A percentile compares a stretch with the other conserved stretches of the same genome.
These are phyloP conservation scores for Saguinus midas DNA, from an alignment of 2,113 vertebrate genomes.

Conservation along the genomic window DNA sequence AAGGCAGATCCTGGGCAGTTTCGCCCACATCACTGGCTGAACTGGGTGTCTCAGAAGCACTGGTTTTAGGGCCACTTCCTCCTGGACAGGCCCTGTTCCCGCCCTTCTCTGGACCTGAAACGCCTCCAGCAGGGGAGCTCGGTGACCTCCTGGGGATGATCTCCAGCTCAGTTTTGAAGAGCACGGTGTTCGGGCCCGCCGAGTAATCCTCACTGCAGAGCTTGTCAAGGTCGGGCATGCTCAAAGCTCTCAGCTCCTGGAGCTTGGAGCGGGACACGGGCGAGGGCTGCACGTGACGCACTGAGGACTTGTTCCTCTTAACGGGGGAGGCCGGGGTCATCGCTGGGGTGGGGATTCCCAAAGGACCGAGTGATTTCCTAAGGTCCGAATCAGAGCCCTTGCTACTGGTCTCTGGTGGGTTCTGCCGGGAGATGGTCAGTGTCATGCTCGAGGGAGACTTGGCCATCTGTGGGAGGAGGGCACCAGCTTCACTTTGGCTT, in stretches of 20 bases:
- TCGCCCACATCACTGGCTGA: slow-evolving; percentile 66
- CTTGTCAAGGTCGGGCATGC: slow-evolving; percentile 96
- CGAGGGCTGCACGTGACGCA: slow-evolving; percentile 74
- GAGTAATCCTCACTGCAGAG: slow-evolving; percentile 87
- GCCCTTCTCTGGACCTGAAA: slow-evolving; percentile 25
- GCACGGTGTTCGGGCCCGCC: not conserved
- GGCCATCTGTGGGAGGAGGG: slow-evolving; percentile 57
- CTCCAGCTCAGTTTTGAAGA: slow-evolving; percentile 86
- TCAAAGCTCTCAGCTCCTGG: slow-evolving; percentile 91
- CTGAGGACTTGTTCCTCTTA: slow-evolving; percentile 80
- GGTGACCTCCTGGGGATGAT: slow-evolving; percentile 68
- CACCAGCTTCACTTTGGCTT: slow-evolving; percentile 63
- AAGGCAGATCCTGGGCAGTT: slow-evolving; percentile 18
- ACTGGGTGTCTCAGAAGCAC: slow-evolving; percentile 14
- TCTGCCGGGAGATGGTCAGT: slow-evolving; percentile 57
- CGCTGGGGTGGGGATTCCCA: accelerated
- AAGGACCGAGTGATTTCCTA: not conserved
- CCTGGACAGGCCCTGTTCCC: slow-evolving; percentile 53
- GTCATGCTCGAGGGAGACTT: slow-evolving; percentile 71
- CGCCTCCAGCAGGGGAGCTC: not conserved
- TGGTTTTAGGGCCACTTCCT: slow-evolving; percentile 57
- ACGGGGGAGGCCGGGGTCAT: slow-evolving; percentile 50
- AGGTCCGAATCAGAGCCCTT: slow-evolving; percentile 5
- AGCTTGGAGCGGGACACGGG: slow-evolving; percentile 85
- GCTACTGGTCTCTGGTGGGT: not conserved